Conservation (phyloP, 2,113 vertebrate species). For the Plestiodon gilberti region DNA sequence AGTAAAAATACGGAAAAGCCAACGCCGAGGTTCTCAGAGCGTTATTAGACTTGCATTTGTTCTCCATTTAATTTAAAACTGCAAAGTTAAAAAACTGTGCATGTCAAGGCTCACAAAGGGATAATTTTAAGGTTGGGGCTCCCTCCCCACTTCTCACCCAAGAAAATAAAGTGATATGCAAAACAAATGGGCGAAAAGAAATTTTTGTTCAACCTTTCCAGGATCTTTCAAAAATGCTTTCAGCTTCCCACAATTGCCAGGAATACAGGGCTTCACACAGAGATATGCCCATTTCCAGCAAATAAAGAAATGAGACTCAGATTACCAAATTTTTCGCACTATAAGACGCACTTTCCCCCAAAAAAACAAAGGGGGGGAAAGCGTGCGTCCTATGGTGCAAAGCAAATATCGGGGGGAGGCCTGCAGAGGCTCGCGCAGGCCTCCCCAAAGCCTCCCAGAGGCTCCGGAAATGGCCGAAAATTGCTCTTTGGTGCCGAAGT, state of each 20-base stretch:
- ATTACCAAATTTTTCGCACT: too few relatives aligned
- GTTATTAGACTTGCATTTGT: slow-evolving; percentile 21
- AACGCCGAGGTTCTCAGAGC: slow-evolving; percentile 16
- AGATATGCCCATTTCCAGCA: not conserved
- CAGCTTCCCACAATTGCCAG: slow-evolving; percentile 8
- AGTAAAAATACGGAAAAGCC: not conserved
- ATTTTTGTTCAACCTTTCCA: slow-evolving; percentile 11
- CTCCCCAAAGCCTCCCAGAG: too few relatives aligned
- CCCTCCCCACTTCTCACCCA: not conserved
- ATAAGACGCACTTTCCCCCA: too few relatives aligned
- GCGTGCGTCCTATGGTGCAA: too few relatives aligned
- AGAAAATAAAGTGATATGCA: slow-evolving; percentile 5
- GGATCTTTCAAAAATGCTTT: slow-evolving; percentile 11
- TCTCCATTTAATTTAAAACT: slow-evolving; percentile 13
- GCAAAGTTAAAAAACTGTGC: not conserved
- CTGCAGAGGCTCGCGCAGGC: too few relatives aligned
- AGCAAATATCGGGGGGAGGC: too few relatives aligned
- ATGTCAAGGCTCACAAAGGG: not conserved
- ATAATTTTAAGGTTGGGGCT: not conserved
- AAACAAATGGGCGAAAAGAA: not conserved
- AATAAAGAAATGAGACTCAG: not conserved
- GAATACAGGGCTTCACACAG: not conserved
- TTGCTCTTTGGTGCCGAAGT: too few relatives aligned
- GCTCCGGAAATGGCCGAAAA: too few relatives aligned
- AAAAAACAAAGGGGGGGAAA: too few relatives aligned